phyloP scores from a whole-genome alignment of 2,888 invertebrate species.

The Biston stratarius region DNA sequence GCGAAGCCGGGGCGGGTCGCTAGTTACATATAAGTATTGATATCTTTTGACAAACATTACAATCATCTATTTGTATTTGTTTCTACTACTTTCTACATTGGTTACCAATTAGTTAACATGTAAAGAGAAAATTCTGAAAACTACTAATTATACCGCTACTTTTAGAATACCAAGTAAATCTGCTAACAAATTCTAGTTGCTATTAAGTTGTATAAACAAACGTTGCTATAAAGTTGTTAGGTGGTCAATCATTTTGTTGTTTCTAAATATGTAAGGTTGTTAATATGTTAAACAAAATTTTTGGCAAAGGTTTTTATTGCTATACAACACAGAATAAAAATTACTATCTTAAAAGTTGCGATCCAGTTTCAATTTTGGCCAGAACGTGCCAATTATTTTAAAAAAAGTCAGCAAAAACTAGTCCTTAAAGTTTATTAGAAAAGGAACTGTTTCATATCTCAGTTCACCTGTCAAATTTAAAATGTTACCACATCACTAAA shows the following conservation, averaged over 20 bases:
- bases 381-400: slow-evolving; percentile 4
- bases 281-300: slow-evolving; percentile 6
- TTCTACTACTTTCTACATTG: too few species aligned
- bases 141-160: too few species aligned
- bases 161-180: not conserved
- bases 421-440: not conserved
- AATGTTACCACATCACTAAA: slow-evolving; percentile 46
- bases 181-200: too few species aligned
- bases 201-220: slow-evolving; percentile 14
- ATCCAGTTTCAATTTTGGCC: slow-evolving; percentile 21
- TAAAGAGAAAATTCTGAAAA: too few species aligned
- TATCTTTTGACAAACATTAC: too few species aligned
- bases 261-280: slow-evolving; percentile 7
- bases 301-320: slow-evolving; percentile 28
- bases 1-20: too few species aligned
- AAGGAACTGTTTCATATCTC: slow-evolving; percentile 19
- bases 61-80: too few species aligned
- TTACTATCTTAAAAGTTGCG: slow-evolving; percentile 5
- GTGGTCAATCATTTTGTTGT: slow-evolving; percentile 14
- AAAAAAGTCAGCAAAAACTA: slow-evolving; percentile 7
- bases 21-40: too few species aligned
- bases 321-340: slow-evolving; percentile 10
- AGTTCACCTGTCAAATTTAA: slow-evolving; percentile 29
- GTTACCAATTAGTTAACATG: too few species aligned
- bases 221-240: slow-evolving; percentile 9